These are phyloP conservation scores for Tachina fera DNA, from an alignment of 2,888 invertebrate species.

Conservation along the genomic window DNA sequence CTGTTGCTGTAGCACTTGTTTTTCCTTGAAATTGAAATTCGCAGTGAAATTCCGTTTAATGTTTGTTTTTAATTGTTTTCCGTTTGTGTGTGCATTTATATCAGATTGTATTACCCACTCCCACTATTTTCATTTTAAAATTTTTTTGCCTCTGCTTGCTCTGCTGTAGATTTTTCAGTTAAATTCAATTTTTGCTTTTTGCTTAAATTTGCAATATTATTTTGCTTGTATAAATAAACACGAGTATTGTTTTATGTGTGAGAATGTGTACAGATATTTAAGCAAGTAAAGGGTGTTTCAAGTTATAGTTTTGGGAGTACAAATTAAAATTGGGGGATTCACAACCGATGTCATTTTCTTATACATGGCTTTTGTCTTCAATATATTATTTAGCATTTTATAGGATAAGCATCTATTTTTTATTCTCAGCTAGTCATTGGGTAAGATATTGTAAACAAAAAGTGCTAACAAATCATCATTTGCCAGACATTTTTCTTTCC, in stretches of 20 bases:
- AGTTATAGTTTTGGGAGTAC: no score
- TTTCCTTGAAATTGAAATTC: conserved; percentile 64
- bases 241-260: background rate
- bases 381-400: no score
- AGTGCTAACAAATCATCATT: no score
- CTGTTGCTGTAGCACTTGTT: conserved; percentile 41
- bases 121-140: conserved; percentile 1
- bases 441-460: no score
- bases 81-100: conserved; percentile 61
- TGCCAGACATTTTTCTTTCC: no score
- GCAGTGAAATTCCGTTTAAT: conserved; percentile 67
- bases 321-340: no score
- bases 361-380: no score
- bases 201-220: conserved; percentile 45
- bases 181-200: conserved; percentile 49
- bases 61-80: conserved; percentile 72
- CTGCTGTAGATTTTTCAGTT: conserved; percentile 26
- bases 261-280: background rate
- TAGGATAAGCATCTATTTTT: no score
- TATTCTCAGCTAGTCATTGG: no score
- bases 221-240: conserved; percentile 29
- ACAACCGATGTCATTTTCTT: no score
- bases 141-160: background rate
- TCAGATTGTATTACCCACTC: conserved; percentile 55
- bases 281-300: background rate